Base-by-base conservation (phyloP, 2,797 vertebrate genomes). In the Hoplostethus mediterraneus region DNA sequence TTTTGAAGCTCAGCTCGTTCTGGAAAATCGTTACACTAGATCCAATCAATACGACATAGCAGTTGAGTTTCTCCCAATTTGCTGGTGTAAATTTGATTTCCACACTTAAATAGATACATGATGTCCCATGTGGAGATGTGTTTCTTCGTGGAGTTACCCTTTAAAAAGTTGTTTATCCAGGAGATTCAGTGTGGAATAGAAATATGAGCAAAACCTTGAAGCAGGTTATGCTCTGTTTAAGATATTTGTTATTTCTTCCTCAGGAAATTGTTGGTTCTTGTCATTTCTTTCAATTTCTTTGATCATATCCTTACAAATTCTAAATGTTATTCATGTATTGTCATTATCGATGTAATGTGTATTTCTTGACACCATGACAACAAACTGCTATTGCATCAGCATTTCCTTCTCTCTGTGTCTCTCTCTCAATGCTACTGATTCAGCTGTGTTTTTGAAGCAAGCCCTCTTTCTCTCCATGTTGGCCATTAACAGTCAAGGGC, bases 41-140 rank as follows among this genome's bases (percentile, higher is more conserved):
- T 81, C 60, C 55, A 84, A 86, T 89, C 80, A 81, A 75, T 63
- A 61, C 12, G 66, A 76, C 65, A 71, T 76, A 52, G 71, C 68
- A 83, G 72, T 78, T 75, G 57, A 67, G 79, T 84, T 77, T 87
- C 54, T 67, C 74, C 73, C 74, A 84, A 84, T 89, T 87, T 85
- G 68, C 74, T 67, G 75, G 68, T 75, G 47, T 79, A 73, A 87
- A 89, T 84, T 58, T 63, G 60, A 82, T 90, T 88, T 84, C 67
- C 78, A 79, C 78, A 75, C 81, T 52, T 72, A 67, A 56, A 71
- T 31, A 56, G 74, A 81, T 71, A 38, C 74, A 72, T 67, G 66
- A 72, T 47, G 47, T 54, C 45, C 21, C 63, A 64, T 49, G 49
- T 63, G 70, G 56, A 76, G 63, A 75, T 69, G 33, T 25, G 63